Evolutionary conservation across 2,888 invertebrate genomes (phyloP).

Genomic region (Polylopha cassiicola): DNA sequence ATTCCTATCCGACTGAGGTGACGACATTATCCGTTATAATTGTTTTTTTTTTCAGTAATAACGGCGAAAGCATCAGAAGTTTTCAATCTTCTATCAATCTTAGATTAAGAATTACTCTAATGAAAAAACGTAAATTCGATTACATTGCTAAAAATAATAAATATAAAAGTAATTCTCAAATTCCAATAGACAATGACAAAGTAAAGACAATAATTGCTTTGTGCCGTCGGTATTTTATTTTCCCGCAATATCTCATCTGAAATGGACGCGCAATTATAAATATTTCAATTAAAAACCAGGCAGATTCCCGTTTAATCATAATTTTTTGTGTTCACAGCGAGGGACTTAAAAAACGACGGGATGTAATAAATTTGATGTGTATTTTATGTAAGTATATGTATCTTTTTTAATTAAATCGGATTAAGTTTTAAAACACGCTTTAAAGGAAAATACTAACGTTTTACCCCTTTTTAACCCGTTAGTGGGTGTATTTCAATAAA

Average conservation of each 20-base stretch:
- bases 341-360: too few species aligned
- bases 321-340: conserved; percentile 32
- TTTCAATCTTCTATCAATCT: conserved; percentile 10
- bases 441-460: too few species aligned
- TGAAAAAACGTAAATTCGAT: background rate
- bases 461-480: too few species aligned
- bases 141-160: conserved; percentile 1
- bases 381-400: too few species aligned
- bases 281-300: conserved; percentile 67
- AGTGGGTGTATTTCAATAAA: too few species aligned
- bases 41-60: too few species aligned
- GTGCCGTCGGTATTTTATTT: conserved; percentile 39
- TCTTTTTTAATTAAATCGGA: too few species aligned
- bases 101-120: too few species aligned
- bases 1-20: too few species aligned
- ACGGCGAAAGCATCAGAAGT: conserved; percentile 8
- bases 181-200: conserved; percentile 13
- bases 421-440: too few species aligned
- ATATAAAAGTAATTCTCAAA: background rate
- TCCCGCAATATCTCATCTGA: conserved; percentile 38
- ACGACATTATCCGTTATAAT: too few species aligned
- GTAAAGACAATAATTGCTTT: conserved; percentile 54
- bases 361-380: too few species aligned
- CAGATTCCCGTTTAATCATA: conserved; percentile 41
- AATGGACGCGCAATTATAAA: conserved; percentile 57